Evolutionary conservation across 2,797 vertebrate species (phyloP), one percentile per base, ranked within the genome.

Genomic region (Columba guinea): DNA sequence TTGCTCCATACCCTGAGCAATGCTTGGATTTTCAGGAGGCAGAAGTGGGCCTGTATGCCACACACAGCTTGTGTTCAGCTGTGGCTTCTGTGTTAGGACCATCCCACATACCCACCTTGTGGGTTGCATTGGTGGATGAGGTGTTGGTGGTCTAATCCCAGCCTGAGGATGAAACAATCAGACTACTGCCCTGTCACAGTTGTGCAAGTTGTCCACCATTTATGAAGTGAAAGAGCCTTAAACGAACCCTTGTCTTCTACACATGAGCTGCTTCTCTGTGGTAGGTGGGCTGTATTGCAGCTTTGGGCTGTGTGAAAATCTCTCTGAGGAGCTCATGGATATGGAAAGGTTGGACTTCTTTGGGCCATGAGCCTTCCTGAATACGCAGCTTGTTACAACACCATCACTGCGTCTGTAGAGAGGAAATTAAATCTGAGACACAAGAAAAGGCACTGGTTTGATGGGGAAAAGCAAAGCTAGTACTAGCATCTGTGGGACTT

Each of bases 11-110:
- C 24, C 27, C 70, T 69, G 63, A 74, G 63, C 73, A 58, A 30
- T 8, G 41, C 46, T 77, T 74, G 16, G 22, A 26, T 79, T 86
- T 77, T 58, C 53, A 65, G 60, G 79, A 65, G 60, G 79, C 53
- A 91, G 71, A 70, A 83, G 41, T 87, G 71, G 32, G 39, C 13
- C 84, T 67, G 39, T 56, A 39, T 70, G 79, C 89, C 79, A 75
- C 91, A 86, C 55, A 87, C 44, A 68, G 34, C 58, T 91, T 80
- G 75, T 63, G 56, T 67, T 91, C 2, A 51, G 79, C 49, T 58
- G 79, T 71, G 75, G 52, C 32, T 94, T 26, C 69, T 67, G 2
- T 23, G 20, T 18, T 64, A 35, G 82, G n/a, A 71, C 53, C 82
- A 75, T 81, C 74, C 74, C 88, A 89, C 2, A 0, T 59, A 73